These are phyloP conservation scores for Sebastes oblongus DNA, from an alignment of 2,797 vertebrate genomes.

Conservation along the genomic window DNA sequence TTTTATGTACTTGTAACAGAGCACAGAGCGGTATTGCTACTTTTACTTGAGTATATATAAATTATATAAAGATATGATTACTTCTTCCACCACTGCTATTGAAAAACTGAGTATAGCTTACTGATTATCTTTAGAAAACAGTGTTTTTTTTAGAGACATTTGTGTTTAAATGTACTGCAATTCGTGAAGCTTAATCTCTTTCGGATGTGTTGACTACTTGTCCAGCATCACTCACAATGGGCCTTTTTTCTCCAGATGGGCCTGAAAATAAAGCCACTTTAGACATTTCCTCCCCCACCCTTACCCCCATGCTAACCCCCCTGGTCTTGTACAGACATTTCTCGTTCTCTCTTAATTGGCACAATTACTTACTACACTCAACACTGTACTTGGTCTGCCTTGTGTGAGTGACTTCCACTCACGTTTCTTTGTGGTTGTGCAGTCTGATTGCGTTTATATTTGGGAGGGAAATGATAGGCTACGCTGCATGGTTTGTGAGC, in stretches of 20 bases:
- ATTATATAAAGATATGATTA: accelerated
- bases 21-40: too few species aligned
- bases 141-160: neutral
- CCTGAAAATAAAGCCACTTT: slow-evolving; percentile 29
- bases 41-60: too few species aligned
- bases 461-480: slow-evolving; percentile 59
- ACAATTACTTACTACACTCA: neutral
- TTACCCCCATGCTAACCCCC: neutral
- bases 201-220: slow-evolving; percentile 30
- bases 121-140: neutral
- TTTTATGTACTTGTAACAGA: too few species aligned
- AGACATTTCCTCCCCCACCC: neutral
- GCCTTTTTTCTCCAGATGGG: slow-evolving; percentile 9
- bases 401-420: slow-evolving; percentile 9
- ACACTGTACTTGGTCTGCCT: neutral
- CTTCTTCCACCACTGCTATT: neutral
- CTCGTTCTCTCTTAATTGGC: slow-evolving; percentile 36
- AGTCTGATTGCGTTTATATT: slow-evolving; percentile 45
- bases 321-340: neutral
- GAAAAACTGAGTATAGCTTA: neutral
- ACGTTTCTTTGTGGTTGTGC: slow-evolving; percentile 19
- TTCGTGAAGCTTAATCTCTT: neutral
- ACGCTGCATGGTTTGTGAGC: slow-evolving; percentile 3
- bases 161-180: neutral
- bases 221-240: slow-evolving; percentile 24